Percentiles rank a stretch among this genome's conserved stretches.
Evolutionary conservation across 1,140 invertebrate species (phyloP).

Genomic region (Leucophenga varia): DNA sequence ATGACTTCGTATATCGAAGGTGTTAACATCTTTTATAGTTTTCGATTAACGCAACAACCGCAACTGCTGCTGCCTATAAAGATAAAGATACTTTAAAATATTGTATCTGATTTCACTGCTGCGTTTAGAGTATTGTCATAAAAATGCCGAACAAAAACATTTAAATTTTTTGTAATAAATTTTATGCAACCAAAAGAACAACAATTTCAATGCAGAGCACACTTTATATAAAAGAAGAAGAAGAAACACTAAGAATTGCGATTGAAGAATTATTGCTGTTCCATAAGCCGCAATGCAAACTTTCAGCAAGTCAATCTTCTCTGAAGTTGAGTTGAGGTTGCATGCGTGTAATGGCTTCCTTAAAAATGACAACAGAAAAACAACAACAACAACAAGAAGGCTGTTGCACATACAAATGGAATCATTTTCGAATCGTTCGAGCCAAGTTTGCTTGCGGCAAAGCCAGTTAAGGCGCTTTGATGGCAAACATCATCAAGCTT

Average conservation of each 20-base stretch:
- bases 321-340: constrained; percentile 15
- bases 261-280: constrained; percentile 35
- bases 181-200: constrained; percentile 17
- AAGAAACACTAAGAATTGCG: constrained; percentile 12
- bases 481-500: too few relatives aligned
- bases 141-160: constrained; percentile 38
- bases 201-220: constrained; percentile 6
- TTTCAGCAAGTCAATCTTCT: constrained; percentile 8
- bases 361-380: constrained; percentile 24
- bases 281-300: constrained; percentile 26
- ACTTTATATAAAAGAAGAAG: constrained; percentile 5
- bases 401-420: too few relatives aligned
- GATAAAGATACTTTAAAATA: not conserved
- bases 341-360: constrained; percentile 55
- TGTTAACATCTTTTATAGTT: too few relatives aligned
- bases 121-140: constrained; percentile 17
- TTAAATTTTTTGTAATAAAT: constrained; percentile 54
- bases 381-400: constrained; percentile 22
- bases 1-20: too few relatives aligned
- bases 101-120: constrained; percentile 1
- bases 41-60: too few relatives aligned
- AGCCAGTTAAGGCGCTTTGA: too few relatives aligned
- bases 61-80: too few relatives aligned
- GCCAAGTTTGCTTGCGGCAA: too few relatives aligned
- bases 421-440: too few relatives aligned